phyloP scores from a whole-genome alignment of 2,797 vertebrate species.

The Lagodon rhomboides region DNA sequence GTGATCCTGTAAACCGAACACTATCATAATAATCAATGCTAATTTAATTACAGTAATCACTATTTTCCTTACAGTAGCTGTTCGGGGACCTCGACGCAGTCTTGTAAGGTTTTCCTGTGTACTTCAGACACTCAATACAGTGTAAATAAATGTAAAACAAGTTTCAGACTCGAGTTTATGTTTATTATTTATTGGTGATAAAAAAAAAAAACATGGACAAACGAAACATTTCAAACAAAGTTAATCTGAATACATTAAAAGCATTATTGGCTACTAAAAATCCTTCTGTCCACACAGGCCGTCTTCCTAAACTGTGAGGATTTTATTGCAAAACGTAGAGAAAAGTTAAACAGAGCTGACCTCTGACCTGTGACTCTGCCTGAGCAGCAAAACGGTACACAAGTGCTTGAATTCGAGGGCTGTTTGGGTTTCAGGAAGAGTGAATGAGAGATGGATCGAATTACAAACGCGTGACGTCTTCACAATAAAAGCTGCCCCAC shows the following conservation, averaged over 20 bases:
- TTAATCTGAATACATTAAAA: neutral
- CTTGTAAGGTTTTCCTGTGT: constrained; percentile 74
- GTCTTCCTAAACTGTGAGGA: neutral
- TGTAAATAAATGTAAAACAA: constrained; percentile 79
- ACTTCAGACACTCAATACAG: constrained; percentile 62
- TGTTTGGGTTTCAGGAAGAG: neutral
- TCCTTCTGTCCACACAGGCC: too few relatives aligned
- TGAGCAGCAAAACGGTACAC: neutral
- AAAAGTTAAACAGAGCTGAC: neutral
- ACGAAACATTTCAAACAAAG: neutral
- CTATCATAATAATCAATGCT: constrained; percentile 48
- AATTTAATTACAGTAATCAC: constrained; percentile 65
- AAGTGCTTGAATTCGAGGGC: neutral
- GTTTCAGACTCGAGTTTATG: constrained; percentile 38
- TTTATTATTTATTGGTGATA: constrained; percentile 20
- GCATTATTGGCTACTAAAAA: too few relatives aligned
- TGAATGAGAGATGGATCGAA: too few relatives aligned
- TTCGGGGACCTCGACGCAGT: constrained; percentile 59
- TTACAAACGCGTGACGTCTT: too few relatives aligned
- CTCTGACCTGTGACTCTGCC: neutral
- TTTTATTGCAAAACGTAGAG: neutral
- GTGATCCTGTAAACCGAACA: constrained; percentile 48
- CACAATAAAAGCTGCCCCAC: neutral
- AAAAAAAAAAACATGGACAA: neutral
- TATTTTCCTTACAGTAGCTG: constrained; percentile 27